Evolutionary conservation across 2,113 vertebrate genomes (phyloP), one percentile per base, ranked within the genome.

Genomic region (Calidris pugnax): DNA sequence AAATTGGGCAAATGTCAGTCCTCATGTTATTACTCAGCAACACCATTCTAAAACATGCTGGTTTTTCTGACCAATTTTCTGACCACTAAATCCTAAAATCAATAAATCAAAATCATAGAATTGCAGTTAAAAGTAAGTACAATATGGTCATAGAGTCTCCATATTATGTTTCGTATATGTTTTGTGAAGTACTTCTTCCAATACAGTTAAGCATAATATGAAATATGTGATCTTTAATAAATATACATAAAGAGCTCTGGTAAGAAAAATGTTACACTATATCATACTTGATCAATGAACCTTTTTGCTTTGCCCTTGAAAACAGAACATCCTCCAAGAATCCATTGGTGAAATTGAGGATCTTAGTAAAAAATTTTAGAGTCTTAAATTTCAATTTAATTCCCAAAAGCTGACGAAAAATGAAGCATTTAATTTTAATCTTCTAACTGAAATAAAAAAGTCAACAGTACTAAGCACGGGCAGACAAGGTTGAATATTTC

Each of bases 391-490:
- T 98, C 97, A 98, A 98, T 99, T 98, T 98, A 98, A 99, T 99
- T 98, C 98, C 97, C 98, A 98, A 98, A 98, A 99, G 98, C 98
- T 99, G 98, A 98, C 87, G 96, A 98, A 98, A 98, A 98, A 98
- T 98, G 98, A 99, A 99, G 98, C 98, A 98, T 99, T 98, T 98
- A 98, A 99, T 99, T 99, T 99, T 98, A 98, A 98, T 98, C 98
- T 97, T 96, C 98, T 98, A 98, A 98, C 98, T 95, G 99, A 99
- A 99, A 99, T 99, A 99, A 99, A 99, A 99, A 99, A 99, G 98
- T 98, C 98, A 98, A 98, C 98, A 98, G 96, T 97, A 98, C 98
- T 98, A 99, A 99, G 98, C 98, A 98, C 92, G 6, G 98, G 97
- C 98, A 98, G 98, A 98, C 98, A 99, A 98, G 98, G 98, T 98